Evolutionary conservation across 1,140 invertebrate species (phyloP).

Genomic region (Heliothis subflexa): DNA sequence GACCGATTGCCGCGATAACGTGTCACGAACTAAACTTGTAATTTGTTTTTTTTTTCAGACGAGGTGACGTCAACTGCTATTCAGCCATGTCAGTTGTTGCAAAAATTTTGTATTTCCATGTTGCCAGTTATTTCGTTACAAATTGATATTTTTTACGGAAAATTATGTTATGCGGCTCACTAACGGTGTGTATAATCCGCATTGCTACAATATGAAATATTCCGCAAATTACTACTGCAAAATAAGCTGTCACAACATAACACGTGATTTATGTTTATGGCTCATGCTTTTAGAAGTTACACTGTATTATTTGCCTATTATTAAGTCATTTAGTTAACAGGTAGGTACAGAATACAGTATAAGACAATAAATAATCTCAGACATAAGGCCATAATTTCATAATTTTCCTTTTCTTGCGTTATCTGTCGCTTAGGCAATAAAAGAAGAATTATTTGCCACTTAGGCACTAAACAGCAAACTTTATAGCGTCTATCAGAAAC

Average conservation of each 20-base stretch:
- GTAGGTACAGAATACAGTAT: background rate
- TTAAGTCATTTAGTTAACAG: no score
- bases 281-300: background rate
- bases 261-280: conserved; percentile 17
- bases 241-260: conserved; percentile 33
- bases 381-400: background rate
- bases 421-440: background rate
- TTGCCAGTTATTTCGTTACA: background rate
- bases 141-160: conserved; percentile 18
- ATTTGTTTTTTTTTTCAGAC: conserved; percentile 16
- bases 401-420: background rate
- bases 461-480: no score
- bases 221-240: conserved; percentile 22
- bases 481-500: background rate
- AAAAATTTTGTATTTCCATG: background rate
- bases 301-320: background rate
- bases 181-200: conserved; percentile 12
- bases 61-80: background rate
- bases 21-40: conserved; percentile 39
- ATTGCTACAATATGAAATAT: conserved; percentile 34
- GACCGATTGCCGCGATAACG: conserved; percentile 45
- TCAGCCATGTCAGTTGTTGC: background rate
- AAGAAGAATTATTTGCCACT: no score
- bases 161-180: conserved; percentile 21
- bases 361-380: no score